These are phyloP conservation scores for Zingel zingel DNA, from an alignment of 2,113 vertebrate genomes.

Conservation along the genomic window DNA sequence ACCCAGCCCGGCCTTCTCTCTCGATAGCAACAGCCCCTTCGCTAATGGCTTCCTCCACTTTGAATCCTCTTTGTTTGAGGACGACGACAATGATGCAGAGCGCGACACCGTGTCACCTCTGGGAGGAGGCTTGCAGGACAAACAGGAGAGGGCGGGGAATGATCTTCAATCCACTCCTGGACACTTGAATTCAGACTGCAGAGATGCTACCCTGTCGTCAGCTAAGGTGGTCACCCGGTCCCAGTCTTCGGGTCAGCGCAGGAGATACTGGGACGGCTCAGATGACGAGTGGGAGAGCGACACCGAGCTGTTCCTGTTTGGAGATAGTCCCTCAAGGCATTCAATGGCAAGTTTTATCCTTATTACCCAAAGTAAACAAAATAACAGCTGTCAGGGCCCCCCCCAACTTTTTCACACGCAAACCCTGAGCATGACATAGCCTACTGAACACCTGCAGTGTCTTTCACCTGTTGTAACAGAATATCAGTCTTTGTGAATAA, in stretches of 20 bases:
- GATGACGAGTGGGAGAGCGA: constrained; percentile 81
- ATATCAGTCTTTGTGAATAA: background rate
- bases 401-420: background rate
- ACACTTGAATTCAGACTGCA: constrained; percentile 25
- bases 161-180: constrained; percentile 8
- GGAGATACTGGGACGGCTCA: constrained; percentile 73
- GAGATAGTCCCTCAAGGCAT: constrained; percentile 55
- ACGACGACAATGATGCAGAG: constrained; percentile 72
- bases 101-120: background rate
- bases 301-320: constrained; percentile 67
- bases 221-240: constrained; percentile 72
- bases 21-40: constrained; percentile 82
- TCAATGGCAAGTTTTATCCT: constrained; percentile 73
- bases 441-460: background rate
- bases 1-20: constrained; percentile 83
- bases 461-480: constrained; percentile 1
- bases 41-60: constrained; percentile 85
- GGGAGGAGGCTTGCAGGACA: constrained; percentile 31
- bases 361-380: background rate
- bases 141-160: background rate
- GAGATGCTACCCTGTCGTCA: constrained; percentile 4
- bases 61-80: constrained; percentile 85
- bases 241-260: constrained; percentile 72
- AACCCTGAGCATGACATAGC: background rate
- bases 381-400: background rate